Evolutionary conservation across 2,797 vertebrate genomes (phyloP).

Genomic region (Morelia viridis): DNA sequence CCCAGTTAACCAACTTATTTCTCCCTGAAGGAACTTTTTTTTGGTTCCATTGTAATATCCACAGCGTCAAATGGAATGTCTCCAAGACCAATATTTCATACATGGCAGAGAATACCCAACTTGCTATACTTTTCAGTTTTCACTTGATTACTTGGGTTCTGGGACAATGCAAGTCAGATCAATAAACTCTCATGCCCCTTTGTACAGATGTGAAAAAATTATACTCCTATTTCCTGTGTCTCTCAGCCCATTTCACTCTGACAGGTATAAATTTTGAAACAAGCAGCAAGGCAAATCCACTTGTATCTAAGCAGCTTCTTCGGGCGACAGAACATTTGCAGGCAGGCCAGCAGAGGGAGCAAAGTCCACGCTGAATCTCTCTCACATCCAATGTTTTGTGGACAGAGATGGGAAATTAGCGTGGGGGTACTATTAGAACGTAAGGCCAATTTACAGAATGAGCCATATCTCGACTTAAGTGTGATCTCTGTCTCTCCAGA

Average conservation of each 20-base stretch:
- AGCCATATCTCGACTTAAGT: not conserved
- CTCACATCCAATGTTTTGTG: not conserved
- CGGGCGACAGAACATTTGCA: slow-evolving; percentile 15
- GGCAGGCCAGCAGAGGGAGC: slow-evolving; percentile 65
- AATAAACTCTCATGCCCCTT: slow-evolving; percentile 26
- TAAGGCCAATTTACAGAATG: not conserved
- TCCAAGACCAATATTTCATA: not conserved
- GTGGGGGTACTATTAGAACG: not conserved
- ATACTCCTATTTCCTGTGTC: not conserved
- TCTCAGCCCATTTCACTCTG: not conserved
- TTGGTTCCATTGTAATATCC: slow-evolving; percentile 1
- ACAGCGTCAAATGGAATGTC: slow-evolving; percentile 1
- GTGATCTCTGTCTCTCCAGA: not conserved
- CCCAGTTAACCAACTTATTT: not conserved
- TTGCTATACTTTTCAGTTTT: slow-evolving; percentile 21
- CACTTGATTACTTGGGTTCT: slow-evolving; percentile 18
- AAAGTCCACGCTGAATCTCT: slow-evolving; percentile 20
- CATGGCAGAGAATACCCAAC: not conserved
- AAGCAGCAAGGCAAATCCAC: not conserved
- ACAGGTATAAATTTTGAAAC: not conserved
- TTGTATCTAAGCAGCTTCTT: not conserved
- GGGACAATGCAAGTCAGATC: slow-evolving; percentile 20
- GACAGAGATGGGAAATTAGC: not conserved
- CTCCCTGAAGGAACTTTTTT: not conserved
- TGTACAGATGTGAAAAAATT: slow-evolving; percentile 40